Evolutionary conservation across 2,888 invertebrate genomes (phyloP).

Genomic region (Archaeoteleia sp.): DNA sequence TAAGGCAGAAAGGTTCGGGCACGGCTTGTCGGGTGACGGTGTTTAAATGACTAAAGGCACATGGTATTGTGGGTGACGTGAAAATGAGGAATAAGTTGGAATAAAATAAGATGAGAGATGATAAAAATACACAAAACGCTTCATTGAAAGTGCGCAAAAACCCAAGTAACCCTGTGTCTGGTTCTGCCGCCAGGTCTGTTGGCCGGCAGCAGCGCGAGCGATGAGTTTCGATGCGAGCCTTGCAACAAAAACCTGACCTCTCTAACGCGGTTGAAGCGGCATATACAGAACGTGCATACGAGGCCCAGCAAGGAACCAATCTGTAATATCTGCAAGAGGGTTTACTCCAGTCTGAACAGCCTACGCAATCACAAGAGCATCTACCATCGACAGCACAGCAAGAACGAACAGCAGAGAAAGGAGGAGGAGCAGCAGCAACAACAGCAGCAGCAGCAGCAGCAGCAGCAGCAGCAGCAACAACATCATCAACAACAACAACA

Average conservation of each 20-base stretch:
- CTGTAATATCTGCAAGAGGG: slow-evolving; percentile 94
- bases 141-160: slow-evolving; percentile 53
- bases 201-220: slow-evolving; percentile 81
- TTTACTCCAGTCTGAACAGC: slow-evolving; percentile 93
- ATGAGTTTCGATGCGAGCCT: slow-evolving; percentile 93
- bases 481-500: not conserved
- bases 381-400: slow-evolving; percentile 83
- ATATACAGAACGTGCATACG: slow-evolving; percentile 95
- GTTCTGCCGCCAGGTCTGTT: slow-evolving; percentile 80
- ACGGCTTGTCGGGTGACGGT: slow-evolving; percentile 73
- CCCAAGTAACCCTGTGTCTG: slow-evolving; percentile 74
- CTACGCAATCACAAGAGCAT: slow-evolving; percentile 94
- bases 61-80: slow-evolving; percentile 48
- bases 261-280: slow-evolving; percentile 90
- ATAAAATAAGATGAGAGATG: slow-evolving; percentile 20
- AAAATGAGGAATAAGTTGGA: slow-evolving; percentile 30
- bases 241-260: slow-evolving; percentile 94
- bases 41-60: slow-evolving; percentile 59
- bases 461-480: slow-evolving; percentile 56
- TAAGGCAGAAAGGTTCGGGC: slow-evolving; percentile 61
- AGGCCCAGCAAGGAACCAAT: slow-evolving; percentile 92
- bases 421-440: slow-evolving; percentile 73
- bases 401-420: slow-evolving; percentile 84
- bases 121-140: slow-evolving; percentile 6
- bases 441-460: slow-evolving; percentile 62